A percentile compares a stretch with the other conserved stretches of the same genome.
phyloP scores from a whole-genome alignment of 2,113 vertebrate species.

The Sprattus sprattus region DNA sequence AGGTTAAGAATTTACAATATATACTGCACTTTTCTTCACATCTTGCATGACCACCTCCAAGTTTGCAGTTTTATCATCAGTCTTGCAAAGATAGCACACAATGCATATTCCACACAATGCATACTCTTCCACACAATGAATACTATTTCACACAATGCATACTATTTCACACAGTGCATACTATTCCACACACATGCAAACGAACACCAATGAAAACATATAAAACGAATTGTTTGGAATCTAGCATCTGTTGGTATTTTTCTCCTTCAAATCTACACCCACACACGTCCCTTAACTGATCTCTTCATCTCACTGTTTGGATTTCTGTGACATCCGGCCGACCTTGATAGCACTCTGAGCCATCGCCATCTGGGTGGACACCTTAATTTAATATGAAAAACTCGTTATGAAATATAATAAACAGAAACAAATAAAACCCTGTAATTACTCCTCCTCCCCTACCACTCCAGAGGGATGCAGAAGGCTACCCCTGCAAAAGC shows the following conservation, averaged over 20 bases:
- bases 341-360: not conserved
- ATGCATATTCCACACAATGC: not conserved
- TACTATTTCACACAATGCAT: not conserved
- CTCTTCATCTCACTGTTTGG: not conserved
- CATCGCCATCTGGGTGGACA: constrained; percentile 34
- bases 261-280: not conserved
- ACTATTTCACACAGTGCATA: not conserved
- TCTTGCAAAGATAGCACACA: not conserved
- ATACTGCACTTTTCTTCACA: not conserved
- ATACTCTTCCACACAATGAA: too few species aligned
- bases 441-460: constrained; percentile 45
- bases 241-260: not conserved
- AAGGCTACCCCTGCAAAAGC: constrained; percentile 27
- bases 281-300: not conserved
- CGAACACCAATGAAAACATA: not conserved
- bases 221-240: not conserved
- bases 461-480: constrained; percentile 35
- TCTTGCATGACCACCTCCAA: not conserved
- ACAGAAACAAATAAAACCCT: constrained; percentile 50
- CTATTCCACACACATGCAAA: not conserved
- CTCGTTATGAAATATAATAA: constrained; percentile 41
- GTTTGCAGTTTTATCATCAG: not conserved
- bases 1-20: not conserved
- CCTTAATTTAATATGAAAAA: constrained; percentile 26
- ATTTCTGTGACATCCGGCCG: not conserved